Evolutionary conservation across 2,113 vertebrate species (phyloP).

Genomic region (Corvus hawaiiensis): DNA sequence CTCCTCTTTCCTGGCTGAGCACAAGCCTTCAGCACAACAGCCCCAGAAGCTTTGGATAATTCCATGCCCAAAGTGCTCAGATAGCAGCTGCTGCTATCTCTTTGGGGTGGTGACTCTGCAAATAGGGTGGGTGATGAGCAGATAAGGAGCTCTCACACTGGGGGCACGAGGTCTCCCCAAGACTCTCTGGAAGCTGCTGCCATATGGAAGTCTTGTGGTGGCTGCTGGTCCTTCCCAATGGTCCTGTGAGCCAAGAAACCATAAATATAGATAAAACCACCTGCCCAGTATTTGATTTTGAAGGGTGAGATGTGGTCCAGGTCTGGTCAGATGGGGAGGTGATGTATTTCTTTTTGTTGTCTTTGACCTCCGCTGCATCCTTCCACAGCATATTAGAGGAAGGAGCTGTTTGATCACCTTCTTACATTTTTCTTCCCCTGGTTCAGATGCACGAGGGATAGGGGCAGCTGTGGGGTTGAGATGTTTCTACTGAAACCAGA

Average conservation of each 20-base stretch:
- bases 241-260: background rate
- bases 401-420: background rate
- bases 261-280: background rate
- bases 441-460: accelerated
- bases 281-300: background rate
- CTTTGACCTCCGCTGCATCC: background rate
- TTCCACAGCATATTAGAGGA: background rate
- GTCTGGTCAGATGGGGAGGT: background rate
- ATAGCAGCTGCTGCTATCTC: background rate
- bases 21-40: background rate
- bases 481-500: background rate
- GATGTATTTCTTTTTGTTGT: background rate
- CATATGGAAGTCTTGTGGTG: accelerated
- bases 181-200: background rate
- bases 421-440: accelerated
- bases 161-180: accelerated
- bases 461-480: background rate
- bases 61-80: background rate
- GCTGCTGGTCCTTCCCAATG: background rate
- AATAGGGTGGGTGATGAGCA: accelerated
- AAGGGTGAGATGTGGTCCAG: background rate
- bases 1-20: background rate
- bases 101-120: background rate
- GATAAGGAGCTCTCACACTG: background rate
- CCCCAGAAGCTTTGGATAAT: background rate